phyloP scores from a whole-genome alignment of 2,888 invertebrate genomes.

The Cylloceria caligata region DNA sequence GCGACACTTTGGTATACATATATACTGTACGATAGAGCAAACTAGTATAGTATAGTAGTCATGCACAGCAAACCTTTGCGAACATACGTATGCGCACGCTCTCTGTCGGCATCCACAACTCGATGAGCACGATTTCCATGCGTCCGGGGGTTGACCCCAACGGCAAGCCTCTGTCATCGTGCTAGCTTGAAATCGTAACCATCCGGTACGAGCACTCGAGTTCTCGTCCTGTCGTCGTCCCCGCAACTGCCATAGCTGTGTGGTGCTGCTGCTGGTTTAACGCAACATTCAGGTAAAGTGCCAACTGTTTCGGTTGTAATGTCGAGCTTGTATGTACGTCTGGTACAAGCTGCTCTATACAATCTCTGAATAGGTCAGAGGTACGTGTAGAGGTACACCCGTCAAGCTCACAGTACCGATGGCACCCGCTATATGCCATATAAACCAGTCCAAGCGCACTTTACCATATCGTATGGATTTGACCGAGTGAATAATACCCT shows the following conservation, averaged over 20 bases:
- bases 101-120: constrained; percentile 49
- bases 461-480: constrained; percentile 11
- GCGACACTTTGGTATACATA: too few species aligned
- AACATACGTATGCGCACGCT: constrained; percentile 32
- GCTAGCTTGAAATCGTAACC: constrained; percentile 57
- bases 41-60: constrained; percentile 2
- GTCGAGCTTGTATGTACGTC: constrained; percentile 51
- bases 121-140: constrained; percentile 62
- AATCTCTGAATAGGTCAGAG: constrained; percentile 20
- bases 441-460: constrained; percentile 17
- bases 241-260: constrained; percentile 6
- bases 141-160: constrained; percentile 40
- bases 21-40: constrained; percentile 7
- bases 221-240: constrained; percentile 28
- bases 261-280: constrained; percentile 63
- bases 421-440: constrained; percentile 11
- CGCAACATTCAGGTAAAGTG: constrained; percentile 72
- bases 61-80: constrained; percentile 2
- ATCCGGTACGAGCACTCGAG: constrained; percentile 55
- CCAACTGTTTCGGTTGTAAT: constrained; percentile 72
- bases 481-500: not conserved
- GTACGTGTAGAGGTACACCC: constrained; percentile 28
- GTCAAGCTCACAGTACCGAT: constrained; percentile 29
- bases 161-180: constrained; percentile 27
- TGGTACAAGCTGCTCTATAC: constrained; percentile 24